Evolutionary conservation across 2,888 invertebrate species (phyloP), one percentile per base, ranked within the genome.

Genomic region (Conchocele bisecta): DNA sequence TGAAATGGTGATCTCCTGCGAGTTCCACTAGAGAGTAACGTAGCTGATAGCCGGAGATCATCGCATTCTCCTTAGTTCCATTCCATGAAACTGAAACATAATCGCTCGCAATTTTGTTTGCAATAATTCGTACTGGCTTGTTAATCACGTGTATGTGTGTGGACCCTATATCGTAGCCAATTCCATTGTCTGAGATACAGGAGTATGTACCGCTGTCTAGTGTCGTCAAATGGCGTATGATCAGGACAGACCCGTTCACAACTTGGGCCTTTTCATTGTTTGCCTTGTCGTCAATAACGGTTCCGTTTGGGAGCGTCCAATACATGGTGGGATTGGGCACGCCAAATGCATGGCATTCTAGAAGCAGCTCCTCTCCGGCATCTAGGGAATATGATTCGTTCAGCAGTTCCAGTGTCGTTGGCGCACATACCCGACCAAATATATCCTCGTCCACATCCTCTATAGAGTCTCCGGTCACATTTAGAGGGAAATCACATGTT

Each of bases 311-410:
- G 6, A 91, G 78, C 20, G 88, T 75, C 92, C 92, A 92, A 54
- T 85, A 82, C 11, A 92, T 75, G 41, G 80, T 69, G 7, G 92
- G 92, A 6, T 74, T 56, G 13, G 92, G 92, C 13, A 90, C 83
- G 1, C 92, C 92, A 17, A 91, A 85, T 2, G 91, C 91, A 39
- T 92, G 89, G 77, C 92, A 92, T 72, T 91, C 90, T 31, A 91
- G 81, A 3, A 80, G 80, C 29, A 91, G 80, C 39, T 87, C 82
- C 20, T 91, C 89, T 4, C 92, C 92, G 4, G 91, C 61, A 51
- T 86, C 86, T 20, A 86, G 72, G 58, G 84, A 86, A 50, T 87
- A 84, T 37, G 76, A 79, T 53, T 84, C 79, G 26, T 83, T 66
- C 74, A 88, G 86, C 29, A 89, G 65, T 63, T 86, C 85, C 48